These are phyloP conservation scores for Notiomystis cincta DNA, from an alignment of 2,113 vertebrate genomes.

Conservation along the genomic window DNA sequence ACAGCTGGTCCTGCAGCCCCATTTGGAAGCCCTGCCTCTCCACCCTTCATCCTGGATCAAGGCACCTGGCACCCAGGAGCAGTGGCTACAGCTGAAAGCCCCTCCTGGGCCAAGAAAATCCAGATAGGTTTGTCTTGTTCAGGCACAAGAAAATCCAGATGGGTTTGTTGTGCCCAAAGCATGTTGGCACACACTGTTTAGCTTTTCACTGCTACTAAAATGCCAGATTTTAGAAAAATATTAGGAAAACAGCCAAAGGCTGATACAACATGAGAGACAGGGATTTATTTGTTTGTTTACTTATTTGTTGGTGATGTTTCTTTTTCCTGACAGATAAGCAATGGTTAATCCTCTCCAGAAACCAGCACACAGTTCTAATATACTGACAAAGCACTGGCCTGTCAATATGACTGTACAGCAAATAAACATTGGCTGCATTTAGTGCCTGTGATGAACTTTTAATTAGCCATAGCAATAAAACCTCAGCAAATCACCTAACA, in stretches of 20 bases:
- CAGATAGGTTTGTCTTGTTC: neutral
- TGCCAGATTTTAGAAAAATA: neutral
- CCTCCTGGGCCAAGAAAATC: neutral
- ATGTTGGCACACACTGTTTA: accelerated
- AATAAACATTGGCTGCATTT: neutral
- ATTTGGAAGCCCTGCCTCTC: neutral
- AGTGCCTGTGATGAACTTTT: neutral
- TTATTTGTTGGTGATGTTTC: neutral
- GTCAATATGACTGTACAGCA: neutral
- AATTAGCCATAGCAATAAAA: constrained; percentile 1
- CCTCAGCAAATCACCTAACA: neutral
- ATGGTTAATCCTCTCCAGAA: neutral
- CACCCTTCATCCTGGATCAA: neutral
- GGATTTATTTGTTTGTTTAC: neutral
- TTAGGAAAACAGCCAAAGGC: neutral
- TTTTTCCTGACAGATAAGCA: neutral
- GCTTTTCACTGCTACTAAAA: neutral
- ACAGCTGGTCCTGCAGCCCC: neutral
- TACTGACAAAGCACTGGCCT: neutral
- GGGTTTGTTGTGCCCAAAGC: neutral
- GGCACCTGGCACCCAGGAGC: neutral
- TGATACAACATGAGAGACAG: neutral
- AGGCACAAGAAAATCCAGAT: neutral
- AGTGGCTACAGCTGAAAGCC: neutral
- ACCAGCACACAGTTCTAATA: neutral